A percentile compares a stretch with the other conserved stretches of the same genome.
phyloP scores from a whole-genome alignment of 2,113 vertebrate species.

The Calyptommatus sinebrachiatus region DNA sequence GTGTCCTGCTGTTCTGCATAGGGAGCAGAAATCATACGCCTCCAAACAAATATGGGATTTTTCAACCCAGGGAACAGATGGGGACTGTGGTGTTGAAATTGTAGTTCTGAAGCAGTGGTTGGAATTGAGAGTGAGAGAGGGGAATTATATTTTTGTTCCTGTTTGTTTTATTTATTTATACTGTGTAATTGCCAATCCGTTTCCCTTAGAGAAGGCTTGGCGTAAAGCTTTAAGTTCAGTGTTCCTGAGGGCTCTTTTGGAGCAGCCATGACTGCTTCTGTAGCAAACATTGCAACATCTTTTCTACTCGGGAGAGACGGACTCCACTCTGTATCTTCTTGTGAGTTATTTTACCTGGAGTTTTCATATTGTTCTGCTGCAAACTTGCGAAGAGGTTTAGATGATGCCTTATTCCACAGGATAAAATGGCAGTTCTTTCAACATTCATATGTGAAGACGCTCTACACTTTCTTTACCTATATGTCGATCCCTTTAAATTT shows the following conservation, averaged over 20 bases:
- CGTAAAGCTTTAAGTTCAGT: constrained; percentile 30
- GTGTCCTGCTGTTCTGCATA: not conserved
- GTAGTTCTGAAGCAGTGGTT: not conserved
- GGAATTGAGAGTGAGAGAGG: not conserved
- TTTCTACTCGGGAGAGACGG: not conserved
- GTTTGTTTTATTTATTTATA: constrained; percentile 35
- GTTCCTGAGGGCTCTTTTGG: constrained; percentile 16
- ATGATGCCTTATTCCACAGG: not conserved
- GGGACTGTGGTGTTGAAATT: not conserved
- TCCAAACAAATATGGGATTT: not conserved
- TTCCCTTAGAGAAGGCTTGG: not conserved
- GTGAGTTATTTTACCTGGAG: not conserved
- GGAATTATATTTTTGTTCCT: constrained; percentile 35
- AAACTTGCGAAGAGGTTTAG: not conserved
- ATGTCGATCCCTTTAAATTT: not conserved
- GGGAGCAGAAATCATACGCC: constrained; percentile 4
- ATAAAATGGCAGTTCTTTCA: not conserved
- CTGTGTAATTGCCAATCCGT: constrained; percentile 9
- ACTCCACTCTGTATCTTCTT: not conserved
- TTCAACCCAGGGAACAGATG: not conserved
- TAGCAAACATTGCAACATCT: not conserved
- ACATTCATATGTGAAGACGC: not conserved
- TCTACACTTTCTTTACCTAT: not conserved
- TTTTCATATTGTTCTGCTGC: not conserved
- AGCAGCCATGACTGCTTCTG: constrained; percentile 14